Evolutionary conservation across 2,888 invertebrate genomes (phyloP), one percentile per base, ranked within the genome.

Genomic region (Nysson spinosus): DNA sequence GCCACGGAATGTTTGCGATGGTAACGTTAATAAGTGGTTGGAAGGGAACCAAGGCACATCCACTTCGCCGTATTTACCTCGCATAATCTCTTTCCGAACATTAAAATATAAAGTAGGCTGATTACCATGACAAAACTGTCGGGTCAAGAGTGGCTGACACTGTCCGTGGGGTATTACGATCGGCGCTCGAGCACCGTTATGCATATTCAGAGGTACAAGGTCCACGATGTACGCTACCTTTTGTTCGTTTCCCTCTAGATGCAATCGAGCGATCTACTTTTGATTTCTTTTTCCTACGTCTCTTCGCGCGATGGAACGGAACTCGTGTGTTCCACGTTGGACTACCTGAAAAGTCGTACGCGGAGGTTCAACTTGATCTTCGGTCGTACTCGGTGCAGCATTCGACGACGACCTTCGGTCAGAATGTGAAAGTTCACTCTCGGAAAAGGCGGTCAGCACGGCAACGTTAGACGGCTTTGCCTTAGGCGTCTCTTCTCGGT

Each of bases 381-480:
- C 37, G 28, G 24, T 17, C 47, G 52, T n/a, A 12, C 43, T 40
- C 4, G 37, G 34, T 37, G 47, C 69, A 73, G 72, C 73, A 73
- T 69, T 69, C 69, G 69, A 39, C 42, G 49, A 58, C 42, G 54
- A 46, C 37, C 40, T 43, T 44, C 68, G 72, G 81, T 82, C 80
- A 85, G 83, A 85, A 85, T 85, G 85, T 85, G 85, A 85, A 85
- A 85, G 85, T 85, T 85, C 80, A 84, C 73, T n/a, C n/a, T 75
- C 64, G 83, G 80, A 81, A 77, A 75, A 84, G 80, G 79, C 82
- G 81, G 78, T 79, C 80, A 82, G 74, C 77, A n/a, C n/a, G n/a
- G 65, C 72, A 57, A 44, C 58, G 56, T 40, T 65, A 34, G 52
- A 24, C 49, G 50, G 43, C 50, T 60, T 72, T 56, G 40, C 52